phyloP scores from a whole-genome alignment of 2,113 vertebrate genomes.

The Microcebus griseorufus region DNA sequence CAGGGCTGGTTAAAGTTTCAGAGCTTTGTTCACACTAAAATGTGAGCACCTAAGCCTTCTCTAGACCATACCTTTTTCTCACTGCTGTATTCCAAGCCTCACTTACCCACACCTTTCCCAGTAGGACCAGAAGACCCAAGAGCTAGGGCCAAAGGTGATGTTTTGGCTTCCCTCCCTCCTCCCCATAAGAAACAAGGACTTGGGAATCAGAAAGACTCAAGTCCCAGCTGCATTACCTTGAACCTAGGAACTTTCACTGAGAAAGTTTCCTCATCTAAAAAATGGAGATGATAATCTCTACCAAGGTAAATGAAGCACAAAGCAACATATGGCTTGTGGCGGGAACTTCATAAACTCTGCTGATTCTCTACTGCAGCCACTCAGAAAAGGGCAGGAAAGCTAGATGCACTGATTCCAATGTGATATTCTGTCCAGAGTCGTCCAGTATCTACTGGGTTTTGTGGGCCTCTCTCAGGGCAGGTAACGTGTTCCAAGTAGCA shows the following conservation, averaged over 20 bases:
- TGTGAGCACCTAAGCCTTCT: conserved; percentile 8
- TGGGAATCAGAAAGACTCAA: background rate
- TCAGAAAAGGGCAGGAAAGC: background rate
- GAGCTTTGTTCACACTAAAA: background rate
- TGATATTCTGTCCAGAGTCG: background rate
- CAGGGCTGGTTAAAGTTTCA: background rate
- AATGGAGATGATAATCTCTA: background rate
- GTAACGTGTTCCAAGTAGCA: background rate
- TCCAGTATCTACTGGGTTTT: background rate
- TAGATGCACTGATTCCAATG: background rate
- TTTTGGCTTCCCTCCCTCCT: background rate
- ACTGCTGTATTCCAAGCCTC: background rate
- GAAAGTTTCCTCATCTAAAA: conserved; percentile 11
- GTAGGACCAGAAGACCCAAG: background rate
- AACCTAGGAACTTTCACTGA: conserved; percentile 11
- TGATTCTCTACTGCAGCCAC: conserved; percentile 18
- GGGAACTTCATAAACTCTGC: conserved; percentile 37
- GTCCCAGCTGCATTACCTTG: background rate
- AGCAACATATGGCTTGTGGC: background rate
- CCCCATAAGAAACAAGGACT: background rate
- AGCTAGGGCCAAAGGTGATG: background rate
- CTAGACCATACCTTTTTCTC: background rate
- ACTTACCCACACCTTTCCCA: background rate
- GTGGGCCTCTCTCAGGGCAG: background rate
- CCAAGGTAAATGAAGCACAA: conserved; percentile 39